These are phyloP conservation scores for Falcaria lacertinaria DNA, from an alignment of 2,888 invertebrate species.

Conservation along the genomic window DNA sequence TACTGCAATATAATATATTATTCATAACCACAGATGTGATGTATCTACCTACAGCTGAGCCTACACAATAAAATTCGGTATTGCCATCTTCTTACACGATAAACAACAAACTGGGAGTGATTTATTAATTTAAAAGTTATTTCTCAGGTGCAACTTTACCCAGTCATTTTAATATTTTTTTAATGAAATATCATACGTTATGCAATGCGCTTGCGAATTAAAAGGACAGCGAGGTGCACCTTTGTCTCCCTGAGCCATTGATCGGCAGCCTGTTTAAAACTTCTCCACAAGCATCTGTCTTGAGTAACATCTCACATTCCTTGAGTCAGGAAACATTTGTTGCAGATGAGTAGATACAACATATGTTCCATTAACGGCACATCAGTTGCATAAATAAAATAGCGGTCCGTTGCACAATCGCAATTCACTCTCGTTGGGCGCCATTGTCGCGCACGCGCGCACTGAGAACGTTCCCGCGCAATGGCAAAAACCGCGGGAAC, in stretches of 20 bases:
- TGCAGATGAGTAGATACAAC: slow-evolving; percentile 51
- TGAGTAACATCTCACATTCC: slow-evolving; percentile 4
- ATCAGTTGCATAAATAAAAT: slow-evolving; percentile 70
- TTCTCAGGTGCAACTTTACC: background rate
- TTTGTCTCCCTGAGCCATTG: background rate
- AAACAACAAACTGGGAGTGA: background rate
- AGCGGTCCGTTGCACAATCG: slow-evolving; percentile 63
- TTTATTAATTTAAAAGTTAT: background rate
- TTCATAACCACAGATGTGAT: no score
- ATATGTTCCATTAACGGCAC: slow-evolving; percentile 66
- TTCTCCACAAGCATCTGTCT: background rate
- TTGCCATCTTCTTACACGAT: background rate
- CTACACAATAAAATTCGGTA: background rate
- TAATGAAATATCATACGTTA: background rate
- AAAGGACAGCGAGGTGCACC: background rate
- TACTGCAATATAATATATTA: background rate
- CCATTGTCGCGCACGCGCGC: slow-evolving; percentile 74
- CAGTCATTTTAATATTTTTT: background rate
- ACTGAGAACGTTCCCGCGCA: slow-evolving; percentile 78
- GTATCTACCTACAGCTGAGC: no score
- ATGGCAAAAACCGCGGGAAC: slow-evolving; percentile 77
- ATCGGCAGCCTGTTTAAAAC: background rate
- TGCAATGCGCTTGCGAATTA: no score
- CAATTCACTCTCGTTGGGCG: slow-evolving; percentile 71
- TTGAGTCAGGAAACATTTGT: slow-evolving; percentile 39